Percentiles rank a stretch among this genome's conserved stretches.
Evolutionary conservation across 2,113 vertebrate species (phyloP).

Genomic region (Atrichornis clamosus): DNA sequence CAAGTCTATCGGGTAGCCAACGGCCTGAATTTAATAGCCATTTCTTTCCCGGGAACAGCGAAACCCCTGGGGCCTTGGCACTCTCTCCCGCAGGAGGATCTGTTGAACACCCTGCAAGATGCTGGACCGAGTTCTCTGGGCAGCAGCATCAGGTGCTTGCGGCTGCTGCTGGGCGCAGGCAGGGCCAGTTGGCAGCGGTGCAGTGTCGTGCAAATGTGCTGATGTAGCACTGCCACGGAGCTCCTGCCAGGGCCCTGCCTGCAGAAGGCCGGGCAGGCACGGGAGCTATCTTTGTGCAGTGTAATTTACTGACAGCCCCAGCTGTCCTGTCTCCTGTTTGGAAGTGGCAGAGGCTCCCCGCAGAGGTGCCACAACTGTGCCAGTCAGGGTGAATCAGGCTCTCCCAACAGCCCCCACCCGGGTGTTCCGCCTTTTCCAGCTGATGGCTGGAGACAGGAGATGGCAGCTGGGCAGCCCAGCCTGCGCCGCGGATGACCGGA

Average conservation of each 20-base stretch:
- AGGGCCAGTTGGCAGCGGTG: background rate
- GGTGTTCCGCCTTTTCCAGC: background rate
- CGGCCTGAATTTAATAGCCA: background rate
- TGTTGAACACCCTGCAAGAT: background rate
- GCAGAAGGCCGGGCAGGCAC: background rate
- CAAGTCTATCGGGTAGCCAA: background rate
- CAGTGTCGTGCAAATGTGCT: background rate
- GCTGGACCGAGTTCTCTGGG: background rate
- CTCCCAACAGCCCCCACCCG: background rate
- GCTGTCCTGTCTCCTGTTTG: background rate
- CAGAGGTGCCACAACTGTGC: background rate
- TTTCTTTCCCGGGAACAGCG: background rate
- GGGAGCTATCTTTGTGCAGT: background rate
- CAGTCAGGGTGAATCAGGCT: background rate
- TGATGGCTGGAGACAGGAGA: background rate
- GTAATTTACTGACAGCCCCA: slow-evolving; percentile 17
- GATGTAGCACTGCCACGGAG: background rate
- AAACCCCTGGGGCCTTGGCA: background rate
- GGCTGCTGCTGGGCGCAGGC: background rate
- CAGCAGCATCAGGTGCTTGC: slow-evolving; percentile 22
- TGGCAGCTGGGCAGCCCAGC: background rate
- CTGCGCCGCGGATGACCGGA: fast-evolving
- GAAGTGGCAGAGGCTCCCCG: background rate
- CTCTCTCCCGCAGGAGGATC: background rate
- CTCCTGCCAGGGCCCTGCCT: slow-evolving; percentile 13